Base-by-base conservation (phyloP, 2,113 vertebrate species). In the Struthio camelus region DNA sequence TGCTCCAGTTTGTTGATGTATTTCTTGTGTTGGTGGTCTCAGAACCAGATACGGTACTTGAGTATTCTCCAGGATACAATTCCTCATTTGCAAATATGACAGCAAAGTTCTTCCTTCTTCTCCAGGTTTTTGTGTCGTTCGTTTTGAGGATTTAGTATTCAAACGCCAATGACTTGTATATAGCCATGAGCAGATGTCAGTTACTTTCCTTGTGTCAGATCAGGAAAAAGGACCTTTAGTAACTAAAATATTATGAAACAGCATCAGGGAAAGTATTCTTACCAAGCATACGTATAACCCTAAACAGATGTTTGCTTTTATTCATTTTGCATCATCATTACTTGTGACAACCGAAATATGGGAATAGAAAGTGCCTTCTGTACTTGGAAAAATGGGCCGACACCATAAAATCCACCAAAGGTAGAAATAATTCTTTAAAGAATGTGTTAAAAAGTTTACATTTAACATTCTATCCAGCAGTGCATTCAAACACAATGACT, bases 251-350 rank as follows among this genome's bases (percentile, higher is more conserved):
- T 27, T 80, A 22, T 80, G 58, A 92, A 93, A 83, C 46, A 85
- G 46, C 42, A 48, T 16, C 28, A 62, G 34, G 36, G 48, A 56
- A 86, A 90, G 81, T 92, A 56, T 56, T 93, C 14, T 87, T 90
- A 88, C 42, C 34, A 44, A 93, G 56, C 19, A 59, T 18, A 69
- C 20, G 8, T 34, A 80, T 78, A 91, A 82, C 34, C 48, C 44
- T 56, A 91, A 93, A 85, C 67, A 69, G 36, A 50, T 67, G 19
- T 34, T 95, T 72, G 10, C 44, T 70, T 67, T 27, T 64, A 84
- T 92, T 93, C 78, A 88, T 89, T 94, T 58, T 50, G 80, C 91
- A 66, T 73, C 93, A 92, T 87, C 27, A 50, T 54, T 69, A 76
- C 54, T 12, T 85, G 66, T 73, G 66, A 54, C 34, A 93, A 80